These are phyloP conservation scores for Trichoplusia ni DNA, from an alignment of 1,140 invertebrate genomes.

Conservation along the genomic window DNA sequence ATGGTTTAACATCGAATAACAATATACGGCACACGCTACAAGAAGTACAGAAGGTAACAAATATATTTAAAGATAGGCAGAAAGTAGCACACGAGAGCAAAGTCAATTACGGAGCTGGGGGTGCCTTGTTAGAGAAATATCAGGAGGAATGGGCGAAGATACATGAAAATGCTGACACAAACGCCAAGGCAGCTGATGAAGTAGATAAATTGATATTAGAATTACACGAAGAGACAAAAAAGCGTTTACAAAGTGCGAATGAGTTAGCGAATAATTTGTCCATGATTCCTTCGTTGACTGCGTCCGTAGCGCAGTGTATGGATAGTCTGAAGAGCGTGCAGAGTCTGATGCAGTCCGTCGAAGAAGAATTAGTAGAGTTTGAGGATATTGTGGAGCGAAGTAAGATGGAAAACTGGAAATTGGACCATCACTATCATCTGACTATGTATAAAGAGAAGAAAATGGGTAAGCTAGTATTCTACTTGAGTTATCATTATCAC, in stretches of 20 bases:
- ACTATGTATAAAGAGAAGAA: constrained; percentile 74
- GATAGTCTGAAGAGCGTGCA: constrained; percentile 68
- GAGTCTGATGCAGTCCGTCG: constrained; percentile 58
- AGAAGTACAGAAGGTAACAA: constrained; percentile 74
- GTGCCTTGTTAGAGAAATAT: constrained; percentile 67
- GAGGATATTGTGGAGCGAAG: constrained; percentile 71
- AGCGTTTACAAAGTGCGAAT: constrained; percentile 56
- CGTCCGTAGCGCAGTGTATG: constrained; percentile 66
- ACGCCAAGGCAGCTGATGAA: constrained; percentile 67
- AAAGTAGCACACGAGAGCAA: constrained; percentile 60
- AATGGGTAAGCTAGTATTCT: constrained; percentile 54
- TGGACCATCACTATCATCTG: constrained; percentile 74
- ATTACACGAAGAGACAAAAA: constrained; percentile 57
- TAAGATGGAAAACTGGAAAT: constrained; percentile 75
- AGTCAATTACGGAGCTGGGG: constrained; percentile 73
- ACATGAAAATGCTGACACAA: constrained; percentile 70
- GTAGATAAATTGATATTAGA: constrained; percentile 67
- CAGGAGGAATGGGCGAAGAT: constrained; percentile 69
- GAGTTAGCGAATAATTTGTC: constrained; percentile 63
- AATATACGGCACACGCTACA: constrained; percentile 72
- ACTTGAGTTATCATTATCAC: background rate
- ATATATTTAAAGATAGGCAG: constrained; percentile 74
- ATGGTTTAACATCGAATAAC: constrained; percentile 67
- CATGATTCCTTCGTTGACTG: constrained; percentile 63
- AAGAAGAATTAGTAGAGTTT: constrained; percentile 70